Evolutionary conservation across 2,113 vertebrate genomes (phyloP).

Genomic region (Mastomys coucha): DNA sequence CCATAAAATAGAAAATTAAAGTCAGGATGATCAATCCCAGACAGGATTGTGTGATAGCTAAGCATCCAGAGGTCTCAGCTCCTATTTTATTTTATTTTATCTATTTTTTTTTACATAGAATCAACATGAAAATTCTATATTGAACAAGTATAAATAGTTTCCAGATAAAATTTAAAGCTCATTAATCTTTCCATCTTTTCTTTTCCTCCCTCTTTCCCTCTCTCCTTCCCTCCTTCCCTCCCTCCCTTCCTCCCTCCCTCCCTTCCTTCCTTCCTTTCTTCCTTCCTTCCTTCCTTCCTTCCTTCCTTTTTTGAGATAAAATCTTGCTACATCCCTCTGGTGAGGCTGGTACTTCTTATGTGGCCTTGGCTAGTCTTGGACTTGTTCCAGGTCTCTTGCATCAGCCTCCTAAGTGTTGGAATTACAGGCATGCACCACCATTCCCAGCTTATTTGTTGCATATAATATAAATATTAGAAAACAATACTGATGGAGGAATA

Average conservation of each 20-base stretch:
- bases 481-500: not conserved
- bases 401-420: not conserved
- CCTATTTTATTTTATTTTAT: not conserved
- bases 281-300: rapidly evolving
- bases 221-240: rapidly evolving
- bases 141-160: not conserved
- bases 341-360: not conserved
- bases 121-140: not conserved
- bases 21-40: not conserved
- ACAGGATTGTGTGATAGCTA: not conserved
- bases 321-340: not conserved
- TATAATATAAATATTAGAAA: not conserved
- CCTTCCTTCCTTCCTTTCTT: rapidly evolving
- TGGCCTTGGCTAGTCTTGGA: not conserved
- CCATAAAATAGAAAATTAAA: not conserved
- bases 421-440: not conserved
- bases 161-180: not conserved
- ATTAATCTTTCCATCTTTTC: not conserved
- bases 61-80: not conserved
- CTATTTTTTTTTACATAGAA: not conserved
- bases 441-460: not conserved
- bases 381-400: not conserved
- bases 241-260: rapidly evolving
- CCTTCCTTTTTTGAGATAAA: not conserved
- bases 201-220: too few relatives aligned